Base-by-base conservation (phyloP, 1,140 invertebrate genomes). In the Calosoma granatense region DNA sequence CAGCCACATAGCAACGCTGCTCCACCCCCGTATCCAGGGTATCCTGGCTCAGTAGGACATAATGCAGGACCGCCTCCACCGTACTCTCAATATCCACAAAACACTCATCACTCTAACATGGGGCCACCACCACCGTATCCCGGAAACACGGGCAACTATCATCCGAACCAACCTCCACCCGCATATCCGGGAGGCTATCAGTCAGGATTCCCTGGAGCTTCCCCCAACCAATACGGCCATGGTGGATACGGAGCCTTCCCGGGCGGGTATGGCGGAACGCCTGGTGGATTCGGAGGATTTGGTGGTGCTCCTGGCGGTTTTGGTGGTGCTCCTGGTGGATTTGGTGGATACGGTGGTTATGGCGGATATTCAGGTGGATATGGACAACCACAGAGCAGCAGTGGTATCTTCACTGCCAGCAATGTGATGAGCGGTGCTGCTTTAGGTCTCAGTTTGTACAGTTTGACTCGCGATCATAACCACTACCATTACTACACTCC, bases 321-420 rank as follows among this genome's bases (percentile, higher is more conserved):
- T 11, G 19, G 19, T 1, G 51, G 51, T 14, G 14, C 14, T 51
- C 9, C 9, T 2, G 47, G 47, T 51, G 51, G 51, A 1, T 53
- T 53, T 53, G 51, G 51, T 14, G 51, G 51, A 22, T n/a, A n/a
- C n/a, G 47, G 47, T 6, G 47, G 47, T 15, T 51, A 1, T 51
- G 51, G 51, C 23, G 20, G 20, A 14, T 12, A 12, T 2, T 22
- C 19, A 1, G 51, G 51, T 1, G 51, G 51, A 22, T 22, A 47
- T 47, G 41, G 41, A 47, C 3, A 17, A 6, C 9, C 9, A 4
- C 17, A 47, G 4, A 47, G 15, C 9, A 12, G 3, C 3, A 11
- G 6, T 47, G 41, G 41, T 47, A 11, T 47, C 17, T 4, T 9
- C 17, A 17, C 9, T 11, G 17, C 41, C 9, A 14, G 12, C 14